Percentiles rank a stretch among this genome's conserved stretches.
Evolutionary conservation across 2,888 invertebrate species (phyloP).

Genomic region (Heliconius charithonia): DNA sequence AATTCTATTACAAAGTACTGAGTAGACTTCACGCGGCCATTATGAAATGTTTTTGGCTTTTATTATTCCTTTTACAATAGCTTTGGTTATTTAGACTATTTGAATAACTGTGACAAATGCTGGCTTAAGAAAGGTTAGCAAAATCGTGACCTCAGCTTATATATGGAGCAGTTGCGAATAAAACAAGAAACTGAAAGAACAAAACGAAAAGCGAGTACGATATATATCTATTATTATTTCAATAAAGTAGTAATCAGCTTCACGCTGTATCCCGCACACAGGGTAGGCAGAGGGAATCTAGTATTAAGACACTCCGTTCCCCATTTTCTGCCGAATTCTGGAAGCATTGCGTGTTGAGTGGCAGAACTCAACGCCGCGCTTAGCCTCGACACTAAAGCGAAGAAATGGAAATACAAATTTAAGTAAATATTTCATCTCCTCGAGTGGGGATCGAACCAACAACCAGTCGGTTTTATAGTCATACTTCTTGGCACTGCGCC

Average conservation of each 20-base stretch:
- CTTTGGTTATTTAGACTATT: slow-evolving; percentile 41
- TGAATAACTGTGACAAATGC: slow-evolving; percentile 48
- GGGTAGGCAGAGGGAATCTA: too few relatives aligned
- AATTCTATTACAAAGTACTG: slow-evolving; percentile 16
- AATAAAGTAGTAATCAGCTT: background rate
- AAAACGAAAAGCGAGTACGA: background rate
- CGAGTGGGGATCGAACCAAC: too few relatives aligned
- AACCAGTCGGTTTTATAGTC: too few relatives aligned
- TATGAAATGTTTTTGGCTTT: slow-evolving; percentile 31
- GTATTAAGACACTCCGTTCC: too few relatives aligned
- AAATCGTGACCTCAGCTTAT: slow-evolving; percentile 42
- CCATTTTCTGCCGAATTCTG: too few relatives aligned
- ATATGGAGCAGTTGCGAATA: slow-evolving; percentile 29
- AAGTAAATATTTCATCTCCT: too few relatives aligned
- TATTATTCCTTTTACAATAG: slow-evolving; percentile 29
- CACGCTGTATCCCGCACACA: too few relatives aligned
- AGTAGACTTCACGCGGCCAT: slow-evolving; percentile 19
- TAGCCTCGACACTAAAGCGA: too few relatives aligned
- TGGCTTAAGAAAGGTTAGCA: slow-evolving; percentile 30
- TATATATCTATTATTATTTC: background rate
- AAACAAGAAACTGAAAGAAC: background rate
- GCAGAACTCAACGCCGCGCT: too few relatives aligned
- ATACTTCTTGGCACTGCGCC: too few relatives aligned
- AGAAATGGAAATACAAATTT: too few relatives aligned
- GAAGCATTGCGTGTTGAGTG: too few relatives aligned